Conservation (phyloP, 2,888 invertebrate species). For the Barypeithes pellucidus region DNA sequence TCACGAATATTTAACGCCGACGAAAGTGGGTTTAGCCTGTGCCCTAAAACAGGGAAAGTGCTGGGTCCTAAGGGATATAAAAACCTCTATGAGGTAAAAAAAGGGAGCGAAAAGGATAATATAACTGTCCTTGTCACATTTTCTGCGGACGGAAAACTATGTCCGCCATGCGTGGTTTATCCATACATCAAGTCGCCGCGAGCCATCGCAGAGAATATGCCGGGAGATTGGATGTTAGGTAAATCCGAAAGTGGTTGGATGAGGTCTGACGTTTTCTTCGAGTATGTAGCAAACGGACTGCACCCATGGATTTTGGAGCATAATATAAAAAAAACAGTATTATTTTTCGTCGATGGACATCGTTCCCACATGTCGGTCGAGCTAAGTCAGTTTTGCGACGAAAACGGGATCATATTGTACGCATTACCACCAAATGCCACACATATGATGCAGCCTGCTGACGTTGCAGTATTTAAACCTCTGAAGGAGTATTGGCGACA, state of each 20-base stretch:
- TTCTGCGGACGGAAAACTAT: slow-evolving; percentile 20
- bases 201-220: neutral
- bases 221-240: neutral
- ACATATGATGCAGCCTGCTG: slow-evolving; percentile 58
- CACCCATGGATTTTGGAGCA: slow-evolving; percentile 51
- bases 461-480: slow-evolving; percentile 44
- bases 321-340: slow-evolving; percentile 54
- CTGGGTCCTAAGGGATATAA: slow-evolving; percentile 49
- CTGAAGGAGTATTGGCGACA: slow-evolving; percentile 9
- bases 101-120: slow-evolving; percentile 60
- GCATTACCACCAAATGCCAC: slow-evolving; percentile 55
- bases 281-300: slow-evolving; percentile 55
- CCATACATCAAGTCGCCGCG: neutral
- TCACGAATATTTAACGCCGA: slow-evolving; percentile 63
- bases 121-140: slow-evolving; percentile 64
- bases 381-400: slow-evolving; percentile 56
- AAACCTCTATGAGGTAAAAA: slow-evolving; percentile 62
- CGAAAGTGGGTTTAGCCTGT: slow-evolving; percentile 63
- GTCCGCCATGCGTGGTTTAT: neutral
- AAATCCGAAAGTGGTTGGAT: neutral
- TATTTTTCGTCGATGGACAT: slow-evolving; percentile 60
- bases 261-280: slow-evolving; percentile 18
- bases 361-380: slow-evolving; percentile 58
- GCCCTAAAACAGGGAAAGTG: slow-evolving; percentile 62
- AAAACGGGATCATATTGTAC: slow-evolving; percentile 56